Percentiles rank a stretch among this genome's conserved stretches.
Conservation (phyloP, 1,140 invertebrate genomes). For the Drosophila kepulauana region DNA sequence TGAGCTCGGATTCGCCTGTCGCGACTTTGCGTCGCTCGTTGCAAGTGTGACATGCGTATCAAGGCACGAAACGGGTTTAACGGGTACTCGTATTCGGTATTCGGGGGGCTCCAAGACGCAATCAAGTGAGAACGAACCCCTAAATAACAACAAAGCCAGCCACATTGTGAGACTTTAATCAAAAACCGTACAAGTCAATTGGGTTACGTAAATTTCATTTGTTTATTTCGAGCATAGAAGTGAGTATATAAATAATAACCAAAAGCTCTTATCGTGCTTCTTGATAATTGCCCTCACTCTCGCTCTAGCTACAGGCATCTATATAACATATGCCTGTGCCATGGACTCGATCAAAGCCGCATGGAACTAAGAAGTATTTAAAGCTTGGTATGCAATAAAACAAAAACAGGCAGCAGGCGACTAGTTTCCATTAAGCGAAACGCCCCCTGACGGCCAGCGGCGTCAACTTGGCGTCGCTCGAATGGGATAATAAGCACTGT, state of each 20-base stretch:
- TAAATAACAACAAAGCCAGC: slow-evolving; percentile 40
- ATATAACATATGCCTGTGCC: slow-evolving; percentile 1
- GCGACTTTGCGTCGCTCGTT: slow-evolving; percentile 43
- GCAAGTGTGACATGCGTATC: slow-evolving; percentile 76
- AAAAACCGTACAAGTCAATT: slow-evolving; percentile 4
- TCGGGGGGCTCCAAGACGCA: slow-evolving; percentile 24
- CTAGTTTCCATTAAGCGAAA: slow-evolving; percentile 50
- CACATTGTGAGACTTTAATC: slow-evolving; percentile 22
- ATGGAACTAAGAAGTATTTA: slow-evolving; percentile 26
- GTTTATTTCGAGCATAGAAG: neutral
- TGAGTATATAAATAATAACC: neutral
- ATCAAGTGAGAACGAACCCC: slow-evolving; percentile 51
- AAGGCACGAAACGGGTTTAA: slow-evolving; percentile 71
- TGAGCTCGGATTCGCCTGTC: slow-evolving; percentile 19
- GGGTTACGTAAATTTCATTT: slow-evolving; percentile 7
- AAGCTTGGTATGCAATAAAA: slow-evolving; percentile 44
- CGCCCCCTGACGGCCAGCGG: slow-evolving; percentile 48
- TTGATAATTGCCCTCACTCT: neutral
- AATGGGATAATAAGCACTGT: slow-evolving; percentile 69
- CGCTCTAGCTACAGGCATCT: neutral
- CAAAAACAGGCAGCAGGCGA: slow-evolving; percentile 42
- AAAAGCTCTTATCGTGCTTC: neutral
- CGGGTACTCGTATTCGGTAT: slow-evolving; percentile 54
- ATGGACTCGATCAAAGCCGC: neutral
- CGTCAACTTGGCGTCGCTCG: slow-evolving; percentile 76